Evolutionary conservation across 2,113 vertebrate genomes (phyloP), one percentile per base, ranked within the genome.

Genomic region (Salvelinus fontinalis): DNA sequence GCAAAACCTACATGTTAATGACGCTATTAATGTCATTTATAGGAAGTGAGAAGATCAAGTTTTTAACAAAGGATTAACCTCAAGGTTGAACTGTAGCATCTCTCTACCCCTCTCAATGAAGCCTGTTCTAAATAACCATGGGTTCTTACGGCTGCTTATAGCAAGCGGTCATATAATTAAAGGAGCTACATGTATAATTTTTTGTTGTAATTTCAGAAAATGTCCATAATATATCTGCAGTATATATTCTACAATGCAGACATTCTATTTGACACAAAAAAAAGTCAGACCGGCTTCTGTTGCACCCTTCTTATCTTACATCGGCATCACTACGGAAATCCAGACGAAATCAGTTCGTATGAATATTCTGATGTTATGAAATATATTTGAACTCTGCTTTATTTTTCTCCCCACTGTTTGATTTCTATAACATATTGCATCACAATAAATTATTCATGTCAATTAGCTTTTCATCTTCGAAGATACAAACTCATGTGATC

Each of bases 401-500:
- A 93, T 91, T 92, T 93, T 89, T 83, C 72, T 91, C 87, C 76
- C 79, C 73, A 72, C 77, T 90, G 88, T 93, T 89, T 93, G 87
- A 90, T 90, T 88, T 94, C 83, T 94, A 90, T 88, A 90, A 91
- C 90, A 92, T 89, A 92, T 89, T 82, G 88, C 87, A 89, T 88
- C 82, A 91, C 85, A 86, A 93, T 92, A 92, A 89, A 93, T 92
- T 92, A 93, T 92, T 93, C 89, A 94, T 92, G 81, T 91, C 93
- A 94, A 92, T 92, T 93, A 92, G 91, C 92, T 94, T 95, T 95
- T 97, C 94, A 97, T 96, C 95, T 97, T 95, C 90, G 90, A 92
- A 94, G 94, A 95, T 93, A 88, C 82, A 90, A 93, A 93, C 94
- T 94, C 93, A 95, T 96, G 93, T 96, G 95, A 97, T 97, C 93